A percentile compares a stretch with the other conserved stretches of the same genome.
Conservation (phyloP, 2,797 vertebrate genomes). For the Anguilla obscura region DNA sequence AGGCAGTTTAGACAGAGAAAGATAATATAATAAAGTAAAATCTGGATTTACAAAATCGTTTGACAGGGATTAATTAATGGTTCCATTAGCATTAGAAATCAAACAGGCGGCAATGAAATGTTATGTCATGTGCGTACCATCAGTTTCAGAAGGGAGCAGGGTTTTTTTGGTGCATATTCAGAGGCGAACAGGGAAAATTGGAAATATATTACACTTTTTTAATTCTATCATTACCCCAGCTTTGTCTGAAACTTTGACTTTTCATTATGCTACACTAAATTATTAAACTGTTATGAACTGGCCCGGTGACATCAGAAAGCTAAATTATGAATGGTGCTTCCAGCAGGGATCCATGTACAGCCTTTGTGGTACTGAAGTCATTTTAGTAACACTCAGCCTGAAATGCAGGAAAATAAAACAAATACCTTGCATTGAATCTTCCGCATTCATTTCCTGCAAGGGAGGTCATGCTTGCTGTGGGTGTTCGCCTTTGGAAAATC, state of each 20-base stretch:
- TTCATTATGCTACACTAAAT: slow-evolving; percentile 54
- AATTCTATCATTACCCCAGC: slow-evolving; percentile 29
- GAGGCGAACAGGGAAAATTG: slow-evolving; percentile 16
- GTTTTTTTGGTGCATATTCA: slow-evolving; percentile 12
- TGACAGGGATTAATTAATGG: slow-evolving; percentile 38
- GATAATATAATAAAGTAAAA: not conserved
- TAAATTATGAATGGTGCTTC: slow-evolving; percentile 48
- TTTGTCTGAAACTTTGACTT: slow-evolving; percentile 45
- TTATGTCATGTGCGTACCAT: slow-evolving; percentile 23
- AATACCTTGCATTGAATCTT: not conserved
- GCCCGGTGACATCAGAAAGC: slow-evolving; percentile 40
- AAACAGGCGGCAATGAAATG: slow-evolving; percentile 28
- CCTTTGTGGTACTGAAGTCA: not conserved
- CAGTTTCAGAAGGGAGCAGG: not conserved
- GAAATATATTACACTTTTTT: slow-evolving; percentile 36
- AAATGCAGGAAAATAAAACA: not conserved
- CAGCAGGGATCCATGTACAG: slow-evolving; percentile 13
- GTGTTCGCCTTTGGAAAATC: not conserved
- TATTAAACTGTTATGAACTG: slow-evolving; percentile 53
- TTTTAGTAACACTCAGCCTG: not conserved
- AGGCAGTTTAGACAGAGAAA: not conserved
- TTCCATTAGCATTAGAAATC: slow-evolving; percentile 36
- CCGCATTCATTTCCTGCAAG: not conserved
- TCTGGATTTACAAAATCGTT: slow-evolving; percentile 26
- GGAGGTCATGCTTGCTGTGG: not conserved